A percentile compares a stretch with the other conserved stretches of the same genome.
Conservation (phyloP, 2,797 vertebrate species). For the Botia kubotai region DNA sequence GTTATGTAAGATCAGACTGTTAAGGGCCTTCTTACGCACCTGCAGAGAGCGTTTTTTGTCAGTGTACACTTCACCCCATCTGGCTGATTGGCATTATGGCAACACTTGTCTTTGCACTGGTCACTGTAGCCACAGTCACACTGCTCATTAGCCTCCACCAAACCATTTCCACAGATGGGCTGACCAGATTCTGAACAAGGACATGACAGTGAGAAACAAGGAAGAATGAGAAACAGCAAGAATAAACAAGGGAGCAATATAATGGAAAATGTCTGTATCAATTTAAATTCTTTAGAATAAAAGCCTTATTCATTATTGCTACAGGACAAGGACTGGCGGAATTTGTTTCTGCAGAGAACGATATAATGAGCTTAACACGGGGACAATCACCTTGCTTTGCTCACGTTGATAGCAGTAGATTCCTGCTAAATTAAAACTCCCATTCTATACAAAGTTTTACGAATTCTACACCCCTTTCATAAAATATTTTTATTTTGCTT, state of each 20-base stretch:
- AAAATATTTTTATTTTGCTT: no score
- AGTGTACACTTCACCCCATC: conserved; percentile 88
- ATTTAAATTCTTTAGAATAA: neutral
- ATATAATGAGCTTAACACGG: no score
- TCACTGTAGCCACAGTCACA: conserved; percentile 96
- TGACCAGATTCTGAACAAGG: conserved; percentile 88
- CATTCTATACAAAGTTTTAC: no score
- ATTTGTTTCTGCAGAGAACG: neutral
- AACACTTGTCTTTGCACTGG: conserved; percentile 91
- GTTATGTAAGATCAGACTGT: neutral
- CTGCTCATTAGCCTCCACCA: conserved; percentile 90
- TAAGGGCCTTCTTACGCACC: conserved; percentile 71
- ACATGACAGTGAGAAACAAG: neutral
- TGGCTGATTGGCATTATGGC: conserved; percentile 83
- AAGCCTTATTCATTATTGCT: neutral
- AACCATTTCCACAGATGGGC: conserved; percentile 95
- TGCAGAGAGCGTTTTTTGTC: conserved; percentile 83
- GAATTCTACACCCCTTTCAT: no score
- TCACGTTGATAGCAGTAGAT: neutral
- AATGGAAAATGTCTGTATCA: neutral
- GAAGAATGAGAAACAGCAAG: neutral
- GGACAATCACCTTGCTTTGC: neutral
- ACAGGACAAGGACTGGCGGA: neutral
- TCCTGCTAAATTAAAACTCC: neutral
- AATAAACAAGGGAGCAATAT: neutral